Conservation (phyloP, 2,113 vertebrate species). For the Gallinago media region DNA sequence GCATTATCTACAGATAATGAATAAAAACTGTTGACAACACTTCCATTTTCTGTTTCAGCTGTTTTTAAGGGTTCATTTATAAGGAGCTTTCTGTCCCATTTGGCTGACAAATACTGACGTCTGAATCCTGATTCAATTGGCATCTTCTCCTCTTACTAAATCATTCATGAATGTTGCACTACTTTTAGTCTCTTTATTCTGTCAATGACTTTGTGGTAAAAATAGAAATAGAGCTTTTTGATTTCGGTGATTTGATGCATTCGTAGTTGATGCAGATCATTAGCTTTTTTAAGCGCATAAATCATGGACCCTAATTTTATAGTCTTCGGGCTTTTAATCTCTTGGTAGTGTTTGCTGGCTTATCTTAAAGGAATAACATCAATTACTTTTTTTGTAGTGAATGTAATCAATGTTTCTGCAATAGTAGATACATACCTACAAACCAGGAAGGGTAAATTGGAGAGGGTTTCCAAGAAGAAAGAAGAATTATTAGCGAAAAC, state of each 20-base stretch:
- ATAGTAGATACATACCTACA: not conserved
- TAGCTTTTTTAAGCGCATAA: constrained; percentile 59
- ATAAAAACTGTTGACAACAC: not conserved
- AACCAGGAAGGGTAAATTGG: not conserved
- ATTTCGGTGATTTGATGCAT: constrained; percentile 58
- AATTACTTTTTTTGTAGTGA: constrained; percentile 17
- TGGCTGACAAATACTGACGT: not conserved
- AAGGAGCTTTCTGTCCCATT: constrained; percentile 22
- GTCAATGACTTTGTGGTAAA: constrained; percentile 70
- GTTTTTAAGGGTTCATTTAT: constrained; percentile 16
- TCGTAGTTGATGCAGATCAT: constrained; percentile 46
- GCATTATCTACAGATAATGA: not conserved
- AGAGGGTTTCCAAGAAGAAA: not conserved
- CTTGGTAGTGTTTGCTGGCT: not conserved
- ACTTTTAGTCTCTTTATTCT: constrained; percentile 66
- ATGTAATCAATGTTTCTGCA: constrained; percentile 25
- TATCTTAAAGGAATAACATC: constrained; percentile 31
- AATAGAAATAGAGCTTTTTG: constrained; percentile 68
- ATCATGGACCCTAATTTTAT: constrained; percentile 2
- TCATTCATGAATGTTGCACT: constrained; percentile 60
- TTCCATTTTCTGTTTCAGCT: constrained; percentile 1
- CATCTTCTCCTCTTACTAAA: constrained; percentile 52
- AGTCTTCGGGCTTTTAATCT: constrained; percentile 38
- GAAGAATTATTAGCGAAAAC: not conserved
- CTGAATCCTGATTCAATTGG: constrained; percentile 5